Percentiles rank a stretch among this genome's conserved stretches.
Conservation (phyloP, 2,113 vertebrate genomes). For the Lampris incognitus region DNA sequence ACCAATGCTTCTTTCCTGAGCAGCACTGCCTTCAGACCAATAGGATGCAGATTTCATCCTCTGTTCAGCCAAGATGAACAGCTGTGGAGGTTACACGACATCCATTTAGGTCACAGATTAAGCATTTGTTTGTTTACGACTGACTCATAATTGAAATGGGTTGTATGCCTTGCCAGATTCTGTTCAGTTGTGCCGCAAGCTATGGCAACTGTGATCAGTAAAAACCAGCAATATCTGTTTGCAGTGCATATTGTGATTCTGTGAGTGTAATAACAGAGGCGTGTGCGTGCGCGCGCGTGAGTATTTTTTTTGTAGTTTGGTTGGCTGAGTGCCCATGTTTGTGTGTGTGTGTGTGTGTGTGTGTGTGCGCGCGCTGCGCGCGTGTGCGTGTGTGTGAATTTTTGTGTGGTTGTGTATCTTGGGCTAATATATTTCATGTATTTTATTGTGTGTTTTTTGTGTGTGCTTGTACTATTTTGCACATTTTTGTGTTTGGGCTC, state of each 20-base stretch:
- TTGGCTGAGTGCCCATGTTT: too few relatives aligned
- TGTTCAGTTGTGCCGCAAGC: neutral
- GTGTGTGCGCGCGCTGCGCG: too few relatives aligned
- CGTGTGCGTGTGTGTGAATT: too few relatives aligned
- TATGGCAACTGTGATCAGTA: neutral
- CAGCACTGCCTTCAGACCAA: neutral
- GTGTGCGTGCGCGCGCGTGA: too few relatives aligned
- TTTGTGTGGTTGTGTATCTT: too few relatives aligned
- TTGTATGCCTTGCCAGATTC: slow-evolving; percentile 8
- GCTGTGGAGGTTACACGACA: slow-evolving; percentile 33
- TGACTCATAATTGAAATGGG: slow-evolving; percentile 41
- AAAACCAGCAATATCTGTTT: neutral
- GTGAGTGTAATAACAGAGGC: neutral
- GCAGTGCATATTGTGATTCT: neutral
- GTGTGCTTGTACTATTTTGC: too few relatives aligned
- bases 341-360: too few relatives aligned
- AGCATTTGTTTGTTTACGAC: slow-evolving; percentile 56
- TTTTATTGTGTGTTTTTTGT: too few relatives aligned
- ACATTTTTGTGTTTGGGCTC: too few relatives aligned
- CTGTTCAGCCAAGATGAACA: slow-evolving; percentile 10
- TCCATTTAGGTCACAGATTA: slow-evolving; percentile 50
- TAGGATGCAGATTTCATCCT: slow-evolving; percentile 21
- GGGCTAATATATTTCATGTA: too few relatives aligned
- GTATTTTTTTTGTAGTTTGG: too few relatives aligned
- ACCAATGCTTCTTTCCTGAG: too few relatives aligned